These are phyloP conservation scores for Lasioglossum zephyrum DNA, from an alignment of 2,888 invertebrate species.

Conservation along the genomic window DNA sequence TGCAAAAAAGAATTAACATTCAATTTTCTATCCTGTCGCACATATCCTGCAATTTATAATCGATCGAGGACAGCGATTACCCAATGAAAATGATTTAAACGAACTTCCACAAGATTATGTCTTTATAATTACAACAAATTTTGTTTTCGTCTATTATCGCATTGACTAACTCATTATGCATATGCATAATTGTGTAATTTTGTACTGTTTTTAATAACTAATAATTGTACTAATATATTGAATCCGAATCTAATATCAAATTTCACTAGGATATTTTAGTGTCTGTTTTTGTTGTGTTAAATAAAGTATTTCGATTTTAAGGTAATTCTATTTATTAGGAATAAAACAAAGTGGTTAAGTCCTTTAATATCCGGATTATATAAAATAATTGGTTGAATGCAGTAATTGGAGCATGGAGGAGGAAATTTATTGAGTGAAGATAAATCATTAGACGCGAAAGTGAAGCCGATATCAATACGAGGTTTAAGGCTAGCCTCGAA, in stretches of 20 bases:
- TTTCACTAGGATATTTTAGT: not conserved
- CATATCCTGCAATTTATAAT: not conserved
- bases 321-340: not conserved
- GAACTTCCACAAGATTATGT: not conserved
- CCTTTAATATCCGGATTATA: not conserved
- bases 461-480: not conserved
- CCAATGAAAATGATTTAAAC: not conserved
- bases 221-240: not conserved
- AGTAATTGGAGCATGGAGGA: not conserved
- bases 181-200: not conserved
- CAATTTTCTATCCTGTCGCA: not conserved
- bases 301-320: not conserved
- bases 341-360: not conserved
- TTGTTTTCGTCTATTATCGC: not conserved
- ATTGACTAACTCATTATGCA: not conserved
- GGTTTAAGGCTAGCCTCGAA: not conserved
- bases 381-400: not conserved
- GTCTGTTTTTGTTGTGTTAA: not conserved
- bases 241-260: not conserved
- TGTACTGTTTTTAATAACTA: not conserved
- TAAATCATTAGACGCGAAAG: not conserved
- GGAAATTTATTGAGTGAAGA: not conserved
- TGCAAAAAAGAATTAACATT: slow-evolving; percentile 80
- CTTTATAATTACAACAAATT: not conserved
- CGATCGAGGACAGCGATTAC: not conserved